Evolutionary conservation across 2,797 vertebrate species (phyloP).

Genomic region (Pseudomugil tenellus): DNA sequence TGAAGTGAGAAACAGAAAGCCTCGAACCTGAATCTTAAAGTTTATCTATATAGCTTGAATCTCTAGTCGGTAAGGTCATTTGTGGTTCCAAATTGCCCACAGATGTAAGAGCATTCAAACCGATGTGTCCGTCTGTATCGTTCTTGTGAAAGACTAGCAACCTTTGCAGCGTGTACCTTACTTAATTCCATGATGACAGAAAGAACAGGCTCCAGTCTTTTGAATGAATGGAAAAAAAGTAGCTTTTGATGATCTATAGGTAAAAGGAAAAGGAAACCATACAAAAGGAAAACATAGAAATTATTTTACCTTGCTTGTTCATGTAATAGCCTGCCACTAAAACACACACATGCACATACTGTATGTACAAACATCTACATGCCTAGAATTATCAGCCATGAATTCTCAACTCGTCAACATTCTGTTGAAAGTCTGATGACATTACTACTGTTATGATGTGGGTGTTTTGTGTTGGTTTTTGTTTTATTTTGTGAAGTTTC

Average conservation of each 20-base stretch:
- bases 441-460: too few species aligned
- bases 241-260: background rate
- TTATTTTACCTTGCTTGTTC: conserved; percentile 47
- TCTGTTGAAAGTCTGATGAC: conserved; percentile 57
- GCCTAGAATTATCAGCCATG: conserved; percentile 59
- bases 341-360: conserved; percentile 7
- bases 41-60: too few species aligned
- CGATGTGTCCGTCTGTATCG: background rate
- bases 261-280: background rate
- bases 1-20: background rate
- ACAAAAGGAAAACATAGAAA: conserved; percentile 11
- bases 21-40: too few species aligned
- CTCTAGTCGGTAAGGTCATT: too few species aligned
- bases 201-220: background rate
- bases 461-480: too few species aligned
- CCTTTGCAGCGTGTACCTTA: background rate
- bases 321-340: conserved; percentile 37
- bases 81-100: background rate
- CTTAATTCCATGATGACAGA: background rate
- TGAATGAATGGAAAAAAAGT: background rate
- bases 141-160: too few species aligned
- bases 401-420: conserved; percentile 59
- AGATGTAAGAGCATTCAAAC: background rate
- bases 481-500: too few species aligned
- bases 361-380: background rate